Conservation (phyloP, 2,797 vertebrate species). For the Macrochelys suwanniensis region DNA sequence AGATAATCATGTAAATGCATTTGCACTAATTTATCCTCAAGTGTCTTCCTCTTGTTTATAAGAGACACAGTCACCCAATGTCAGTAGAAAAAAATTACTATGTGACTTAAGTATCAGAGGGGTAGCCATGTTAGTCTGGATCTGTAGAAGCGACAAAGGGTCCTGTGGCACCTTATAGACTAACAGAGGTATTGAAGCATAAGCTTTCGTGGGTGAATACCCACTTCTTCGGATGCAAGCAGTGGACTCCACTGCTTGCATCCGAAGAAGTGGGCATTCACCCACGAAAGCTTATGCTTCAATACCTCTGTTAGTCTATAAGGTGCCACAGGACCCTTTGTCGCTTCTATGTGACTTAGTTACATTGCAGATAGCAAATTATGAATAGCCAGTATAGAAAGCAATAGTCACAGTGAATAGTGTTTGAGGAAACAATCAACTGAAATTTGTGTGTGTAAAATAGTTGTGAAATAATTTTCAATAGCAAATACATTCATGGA, state of each 20-base stretch:
- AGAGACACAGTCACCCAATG: background rate
- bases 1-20: background rate
- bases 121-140: no score
- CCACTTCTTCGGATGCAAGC: no score
- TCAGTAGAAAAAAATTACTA: background rate
- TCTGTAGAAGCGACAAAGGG: no score
- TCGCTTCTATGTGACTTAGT: background rate
- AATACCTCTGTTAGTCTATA: no score
- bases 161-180: no score
- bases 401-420: accelerated
- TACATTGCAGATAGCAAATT: background rate
- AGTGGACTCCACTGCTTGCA: no score
- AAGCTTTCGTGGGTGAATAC: no score
- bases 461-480: background rate
- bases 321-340: no score
- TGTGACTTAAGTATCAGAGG: background rate
- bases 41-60: background rate
- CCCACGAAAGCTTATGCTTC: no score
- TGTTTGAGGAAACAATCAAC: background rate
- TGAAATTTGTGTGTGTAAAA: background rate
- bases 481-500: background rate
- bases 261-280: no score
- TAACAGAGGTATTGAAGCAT: no score
- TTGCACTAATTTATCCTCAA: background rate
- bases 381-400: background rate